These are phyloP conservation scores for Micropterix aruncella DNA, from an alignment of 2,888 invertebrate species.

Conservation along the genomic window DNA sequence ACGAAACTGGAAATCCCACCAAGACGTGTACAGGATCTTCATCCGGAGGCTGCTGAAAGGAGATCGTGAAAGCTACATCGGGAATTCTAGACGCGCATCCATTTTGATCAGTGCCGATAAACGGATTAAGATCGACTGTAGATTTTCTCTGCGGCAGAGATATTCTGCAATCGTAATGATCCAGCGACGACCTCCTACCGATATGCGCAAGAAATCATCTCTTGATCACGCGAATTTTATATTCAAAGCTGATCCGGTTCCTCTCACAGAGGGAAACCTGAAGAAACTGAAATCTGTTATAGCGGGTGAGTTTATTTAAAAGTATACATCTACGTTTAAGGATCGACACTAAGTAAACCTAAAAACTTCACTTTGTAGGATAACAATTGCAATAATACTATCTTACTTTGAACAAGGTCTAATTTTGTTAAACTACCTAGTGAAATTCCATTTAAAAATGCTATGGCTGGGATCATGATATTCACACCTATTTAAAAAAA, in stretches of 20 bases:
- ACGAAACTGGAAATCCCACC: background rate
- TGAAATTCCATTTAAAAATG: no score
- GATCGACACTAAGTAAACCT: no score
- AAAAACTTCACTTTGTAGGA: no score
- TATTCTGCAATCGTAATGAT: background rate
- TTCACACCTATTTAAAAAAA: no score
- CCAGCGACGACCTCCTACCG: background rate
- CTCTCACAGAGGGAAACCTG: background rate
- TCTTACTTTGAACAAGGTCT: no score
- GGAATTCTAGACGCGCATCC: background rate
- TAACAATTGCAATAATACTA: no score
- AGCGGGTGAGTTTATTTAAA: no score
- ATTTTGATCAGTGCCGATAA: background rate
- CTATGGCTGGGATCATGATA: no score
- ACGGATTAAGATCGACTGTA: background rate
- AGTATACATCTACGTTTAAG: no score
- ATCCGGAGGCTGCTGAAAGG: background rate
- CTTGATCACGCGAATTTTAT: background rate
- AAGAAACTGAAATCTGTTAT: background rate
- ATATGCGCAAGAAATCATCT: background rate
- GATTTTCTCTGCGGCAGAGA: background rate
- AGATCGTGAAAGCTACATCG: background rate
- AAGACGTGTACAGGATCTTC: background rate
- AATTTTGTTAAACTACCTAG: no score
- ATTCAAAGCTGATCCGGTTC: background rate